A percentile compares a stretch with the other conserved stretches of the same genome.
Evolutionary conservation across 2,888 invertebrate species (phyloP).

Genomic region (Myathropa florea): DNA sequence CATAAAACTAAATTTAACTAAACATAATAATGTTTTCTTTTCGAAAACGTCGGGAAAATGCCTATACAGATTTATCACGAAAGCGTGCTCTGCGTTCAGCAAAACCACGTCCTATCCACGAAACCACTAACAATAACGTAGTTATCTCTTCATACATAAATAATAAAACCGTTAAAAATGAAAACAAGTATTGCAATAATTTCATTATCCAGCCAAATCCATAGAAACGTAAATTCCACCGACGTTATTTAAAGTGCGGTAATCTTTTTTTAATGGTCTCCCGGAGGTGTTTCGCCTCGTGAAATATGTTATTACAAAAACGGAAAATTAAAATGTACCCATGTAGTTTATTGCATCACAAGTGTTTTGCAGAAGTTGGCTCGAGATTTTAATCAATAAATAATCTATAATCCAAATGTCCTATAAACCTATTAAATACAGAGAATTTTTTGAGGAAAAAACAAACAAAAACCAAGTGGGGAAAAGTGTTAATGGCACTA

Average conservation of each 20-base stretch:
- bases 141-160: not conserved
- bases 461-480: no score
- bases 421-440: not conserved
- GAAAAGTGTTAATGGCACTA: no score
- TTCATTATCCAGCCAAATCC: slow-evolving; percentile 16
- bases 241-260: slow-evolving; percentile 29
- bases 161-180: slow-evolving; percentile 13
- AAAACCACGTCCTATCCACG: not conserved
- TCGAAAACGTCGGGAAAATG: not conserved
- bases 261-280: slow-evolving; percentile 6
- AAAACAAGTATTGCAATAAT: slow-evolving; percentile 7
- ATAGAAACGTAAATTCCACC: slow-evolving; percentile 9
- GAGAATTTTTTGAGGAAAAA: not conserved
- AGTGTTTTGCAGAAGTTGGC: not conserved
- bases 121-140: not conserved
- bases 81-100: not conserved
- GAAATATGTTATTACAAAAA: slow-evolving; percentile 20
- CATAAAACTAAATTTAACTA: not conserved
- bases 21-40: not conserved
- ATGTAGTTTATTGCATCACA: slow-evolving; percentile 20
- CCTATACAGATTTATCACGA: not conserved
- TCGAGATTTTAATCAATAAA: not conserved
- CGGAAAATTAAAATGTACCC: not conserved
- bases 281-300: slow-evolving; percentile 14
- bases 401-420: not conserved